Base-by-base conservation (phyloP, 2,113 vertebrate species). In the Enhydra lutris region DNA sequence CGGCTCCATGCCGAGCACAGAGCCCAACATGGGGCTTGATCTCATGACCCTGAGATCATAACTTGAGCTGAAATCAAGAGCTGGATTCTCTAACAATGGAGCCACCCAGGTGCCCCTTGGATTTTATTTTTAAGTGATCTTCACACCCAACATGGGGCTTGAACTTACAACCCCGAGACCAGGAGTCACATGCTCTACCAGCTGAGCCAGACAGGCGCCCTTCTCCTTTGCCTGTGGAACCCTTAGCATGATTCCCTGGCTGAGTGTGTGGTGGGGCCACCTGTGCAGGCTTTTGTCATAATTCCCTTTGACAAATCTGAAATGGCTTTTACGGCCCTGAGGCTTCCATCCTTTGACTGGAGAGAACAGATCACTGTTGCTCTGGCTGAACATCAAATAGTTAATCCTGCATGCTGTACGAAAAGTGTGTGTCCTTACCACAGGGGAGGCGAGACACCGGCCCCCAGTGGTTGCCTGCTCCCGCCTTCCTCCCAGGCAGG, bases 371-470 rank as follows among this genome's bases (percentile, higher is more conserved):
- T 55, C 20, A 2, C 47, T 69, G 67, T 26, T 24, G 36, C 57
- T 74, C 12, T 23, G 2, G 18, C 9, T 45, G 76, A 18, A 10
- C 17, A 21, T 74, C 79, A 47, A 26, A 39, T 57, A 20, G 39
- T 85, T 36, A 47, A 23, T 73, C 26, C 52, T 36, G 26, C 26
- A 10, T 11, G 10, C 26, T 80, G 17, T 55, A 0, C 55, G 71
- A 67, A 23, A 71, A 74, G 21, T 21, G 3, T 34, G 23, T 2
- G 26, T 59, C 69, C 57, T 93, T 2, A 6, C 14, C 7, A 0
- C 11, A 0, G 0, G 3, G 24, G 29, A 65, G 57, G 52, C 0
- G 5, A 42, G 80, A 13, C 0, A 6, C 26, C 3, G 7, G 10
- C n/a, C 61, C 31, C 11, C 80, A 31, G n/a, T 31, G 34, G 14